Evolutionary conservation across 1,140 invertebrate species (phyloP), one percentile per base, ranked within the genome.

Genomic region (Paramacrobiotus metropolitanus): DNA sequence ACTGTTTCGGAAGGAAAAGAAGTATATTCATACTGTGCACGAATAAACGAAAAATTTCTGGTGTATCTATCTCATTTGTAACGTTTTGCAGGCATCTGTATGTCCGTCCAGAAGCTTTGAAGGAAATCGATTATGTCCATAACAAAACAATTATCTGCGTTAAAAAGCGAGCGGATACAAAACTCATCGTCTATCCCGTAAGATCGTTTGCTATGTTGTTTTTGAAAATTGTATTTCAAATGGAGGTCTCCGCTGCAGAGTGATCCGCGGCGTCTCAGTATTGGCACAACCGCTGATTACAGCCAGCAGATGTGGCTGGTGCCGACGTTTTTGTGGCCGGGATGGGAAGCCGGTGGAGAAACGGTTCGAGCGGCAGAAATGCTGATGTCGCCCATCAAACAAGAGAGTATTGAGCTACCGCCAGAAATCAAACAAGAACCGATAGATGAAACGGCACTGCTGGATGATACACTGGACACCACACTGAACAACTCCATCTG

Each of bases 61-160:
- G n/a, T 9, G n/a, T n/a, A 9, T 40, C n/a, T 9, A 40, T 40
- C 34, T 40, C 9, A 40, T 40, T 9, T 40, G 34, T 40, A n/a
- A n/a, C n/a, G n/a, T 40, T 40, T 15, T 28, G 48, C 15, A 55
- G 48, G 24, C 15, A 55, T 24, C 24, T 55, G 9, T 55, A 55
- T 24, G 48, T 55, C 4, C 48, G 48, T 9, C 48, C 48, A 28
- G 48, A 55, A 9, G 15, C 28, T 24, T 55, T 55, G 48, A 55
- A 55, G 24, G 4, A 28, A 20, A 24, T 55, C 15, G 48, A 55
- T 20, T 24, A 15, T 20, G 4, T 55, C 48, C 15, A 55, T 15
- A 55, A 55, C 48, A 55, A 55, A 15, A 55, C 48, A 15, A 55
- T 55, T 24, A 55, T 55, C 9, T 55, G 48, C 48, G 48, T 55